Conservation (phyloP, 2,113 vertebrate species). For the Abramis brama region DNA sequence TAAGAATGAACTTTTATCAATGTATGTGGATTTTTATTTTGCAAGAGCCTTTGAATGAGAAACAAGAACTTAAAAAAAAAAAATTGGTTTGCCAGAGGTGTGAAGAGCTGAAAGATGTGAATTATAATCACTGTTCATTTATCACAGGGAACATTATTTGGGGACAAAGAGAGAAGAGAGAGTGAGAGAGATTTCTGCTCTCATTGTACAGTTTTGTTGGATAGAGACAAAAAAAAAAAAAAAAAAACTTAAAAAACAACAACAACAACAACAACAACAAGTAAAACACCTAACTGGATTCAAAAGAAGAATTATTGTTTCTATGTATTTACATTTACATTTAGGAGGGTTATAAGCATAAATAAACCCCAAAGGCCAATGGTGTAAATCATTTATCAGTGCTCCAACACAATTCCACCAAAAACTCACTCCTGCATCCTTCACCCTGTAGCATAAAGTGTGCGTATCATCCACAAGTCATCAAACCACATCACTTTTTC, state of each 20-base stretch:
- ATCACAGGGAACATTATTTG: conserved; percentile 47
- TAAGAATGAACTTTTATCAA: neutral
- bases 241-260: neutral
- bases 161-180: conserved; percentile 7
- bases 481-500: neutral
- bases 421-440: neutral
- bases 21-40: neutral
- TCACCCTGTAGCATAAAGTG: neutral
- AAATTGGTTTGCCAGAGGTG: neutral
- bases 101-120: neutral
- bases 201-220: conserved; percentile 27
- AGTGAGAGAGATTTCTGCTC: neutral
- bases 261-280: neutral
- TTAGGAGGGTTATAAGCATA: neutral
- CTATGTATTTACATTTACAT: neutral
- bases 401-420: neutral
- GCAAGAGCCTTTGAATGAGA: neutral
- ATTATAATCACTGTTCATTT: conserved; percentile 53
- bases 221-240: neutral
- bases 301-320: neutral
- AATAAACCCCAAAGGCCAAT: neutral
- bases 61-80: neutral
- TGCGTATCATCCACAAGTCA: neutral
- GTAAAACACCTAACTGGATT: neutral
- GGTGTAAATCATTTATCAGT: neutral